These are phyloP conservation scores for Drosophila atroscutellata DNA, from an alignment of 2,888 invertebrate species.

Conservation along the genomic window DNA sequence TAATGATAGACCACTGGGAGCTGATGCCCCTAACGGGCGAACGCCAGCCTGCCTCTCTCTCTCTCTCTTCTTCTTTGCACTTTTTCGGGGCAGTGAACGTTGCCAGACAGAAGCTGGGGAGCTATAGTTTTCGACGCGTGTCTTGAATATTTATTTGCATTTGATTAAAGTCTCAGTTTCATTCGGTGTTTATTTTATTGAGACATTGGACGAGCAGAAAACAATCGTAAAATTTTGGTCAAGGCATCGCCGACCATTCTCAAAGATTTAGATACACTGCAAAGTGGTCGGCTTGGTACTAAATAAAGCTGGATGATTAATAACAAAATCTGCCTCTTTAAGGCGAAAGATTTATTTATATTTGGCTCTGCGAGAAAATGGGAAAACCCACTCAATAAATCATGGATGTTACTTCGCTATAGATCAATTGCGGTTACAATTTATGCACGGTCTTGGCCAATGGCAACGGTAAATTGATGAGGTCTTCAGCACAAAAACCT, in stretches of 20 bases:
- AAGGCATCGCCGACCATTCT: not conserved
- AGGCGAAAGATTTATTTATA: slow-evolving; percentile 3
- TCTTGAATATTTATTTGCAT: slow-evolving; percentile 66
- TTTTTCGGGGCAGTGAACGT: not conserved
- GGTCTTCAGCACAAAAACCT: slow-evolving; percentile 11
- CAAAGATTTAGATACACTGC: not conserved
- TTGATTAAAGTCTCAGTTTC: slow-evolving; percentile 53
- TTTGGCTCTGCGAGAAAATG: not conserved
- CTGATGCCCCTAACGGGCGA: slow-evolving; percentile 23
- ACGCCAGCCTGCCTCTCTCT: not conserved
- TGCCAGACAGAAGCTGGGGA: not conserved
- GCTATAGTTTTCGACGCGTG: slow-evolving; percentile 50
- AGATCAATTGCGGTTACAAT: slow-evolving; percentile 37
- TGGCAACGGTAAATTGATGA: not conserved
- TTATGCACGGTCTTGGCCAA: slow-evolving; percentile 5
- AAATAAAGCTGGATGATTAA: slow-evolving; percentile 2
- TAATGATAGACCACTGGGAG: slow-evolving; percentile 46
- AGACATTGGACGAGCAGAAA: not conserved
- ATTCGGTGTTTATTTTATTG: slow-evolving; percentile 34
- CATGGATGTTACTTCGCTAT: slow-evolving; percentile 13
- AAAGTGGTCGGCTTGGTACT: not conserved
- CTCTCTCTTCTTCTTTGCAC: not conserved
- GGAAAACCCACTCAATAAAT: slow-evolving; percentile 22
- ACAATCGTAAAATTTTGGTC: not conserved
- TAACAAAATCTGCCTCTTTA: not conserved